Base-by-base conservation (phyloP, 2,888 invertebrate genomes). In the Laspeyria flexula region DNA sequence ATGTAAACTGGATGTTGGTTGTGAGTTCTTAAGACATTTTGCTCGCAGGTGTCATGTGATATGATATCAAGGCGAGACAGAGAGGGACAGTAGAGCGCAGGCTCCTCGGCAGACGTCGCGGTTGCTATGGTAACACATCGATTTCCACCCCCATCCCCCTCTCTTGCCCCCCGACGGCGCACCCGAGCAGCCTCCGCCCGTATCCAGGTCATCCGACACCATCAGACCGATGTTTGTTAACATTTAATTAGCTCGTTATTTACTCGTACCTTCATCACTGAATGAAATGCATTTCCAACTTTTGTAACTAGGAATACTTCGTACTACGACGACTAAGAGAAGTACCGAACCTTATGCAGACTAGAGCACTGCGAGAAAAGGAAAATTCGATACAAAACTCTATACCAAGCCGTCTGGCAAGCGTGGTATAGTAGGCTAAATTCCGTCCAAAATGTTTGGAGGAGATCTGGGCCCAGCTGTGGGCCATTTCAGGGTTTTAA, bases 61-160 rank as follows among this genome's bases (percentile, higher is more conserved):
- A 92, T 91, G 90, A 92, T 91, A 92, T 87, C 88, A 85, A 86
- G 89, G 87, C 91, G 90, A 92, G 91, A 92, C 85, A 90, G 91
- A 92, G 82, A 90, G 89, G 84, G 92, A 91, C 83, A 91, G 91
- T 90, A 90, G 86, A 86, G 88, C 86, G 88, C 91, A 90, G 90
- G 84, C 89, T 90, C 85, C 90, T 90, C 90, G 88, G 91, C 91
- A 92, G 92, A 91, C 92, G 90, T 92, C 88, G 90, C 91, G 81
- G 91, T 92, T 79, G 86, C 83, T 77, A 89, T 90, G 82, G 86
- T 75, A 83, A 89, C 90, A 76, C 90, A 92, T 92, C 92, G 92
- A 92, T 92, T 90, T 84, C 83, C 77, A 80, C 77, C 81, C 79
- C 70, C 79, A 75, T 78, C 83, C 77, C 81, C 33, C n/a, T 69